Percentiles rank a stretch among this genome's conserved stretches.
Conservation (phyloP, 1,140 invertebrate genomes). For the Drosophila dunni region DNA sequence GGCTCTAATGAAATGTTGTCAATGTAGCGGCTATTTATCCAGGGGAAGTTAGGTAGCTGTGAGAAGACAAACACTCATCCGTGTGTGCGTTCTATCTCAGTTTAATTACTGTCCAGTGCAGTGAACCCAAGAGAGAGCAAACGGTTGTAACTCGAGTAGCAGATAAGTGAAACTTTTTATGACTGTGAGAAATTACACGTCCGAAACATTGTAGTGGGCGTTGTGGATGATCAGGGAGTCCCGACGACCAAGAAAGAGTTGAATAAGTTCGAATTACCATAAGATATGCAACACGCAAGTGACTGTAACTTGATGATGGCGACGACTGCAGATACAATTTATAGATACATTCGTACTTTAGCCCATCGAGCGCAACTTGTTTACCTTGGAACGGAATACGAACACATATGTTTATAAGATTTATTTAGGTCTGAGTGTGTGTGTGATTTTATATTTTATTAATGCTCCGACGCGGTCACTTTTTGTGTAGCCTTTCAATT, state of each 20-base stretch:
- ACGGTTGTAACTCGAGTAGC: constrained; percentile 57
- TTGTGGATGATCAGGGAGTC: constrained; percentile 12
- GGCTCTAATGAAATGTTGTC: constrained; percentile 45
- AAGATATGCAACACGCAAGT: constrained; percentile 72
- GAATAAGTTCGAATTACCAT: constrained; percentile 73
- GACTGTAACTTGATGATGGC: constrained; percentile 45
- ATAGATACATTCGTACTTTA: constrained; percentile 36
- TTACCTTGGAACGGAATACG: constrained; percentile 60
- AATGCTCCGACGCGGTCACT: constrained; percentile 16
- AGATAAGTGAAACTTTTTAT: constrained; percentile 59
- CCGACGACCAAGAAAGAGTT: constrained; percentile 13
- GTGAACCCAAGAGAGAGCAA: constrained; percentile 54
- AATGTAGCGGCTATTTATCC: constrained; percentile 39
- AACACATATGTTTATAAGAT: constrained; percentile 13
- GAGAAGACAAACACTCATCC: constrained; percentile 24
- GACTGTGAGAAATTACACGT: constrained; percentile 68
- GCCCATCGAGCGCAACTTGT: constrained; percentile 48
- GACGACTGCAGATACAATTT: constrained; percentile 52
- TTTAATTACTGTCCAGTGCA: constrained; percentile 69
- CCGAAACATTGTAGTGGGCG: constrained; percentile 5
- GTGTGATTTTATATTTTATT: constrained; percentile 11
- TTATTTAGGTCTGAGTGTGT: constrained; percentile 17
- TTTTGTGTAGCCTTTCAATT: constrained; percentile 50
- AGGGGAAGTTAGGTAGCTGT: constrained; percentile 48
- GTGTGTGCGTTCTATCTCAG: constrained; percentile 36